A percentile compares a stretch with the other conserved stretches of the same genome.
Conservation (phyloP, 2,888 invertebrate species). For the Mechanitis mazaeus region DNA sequence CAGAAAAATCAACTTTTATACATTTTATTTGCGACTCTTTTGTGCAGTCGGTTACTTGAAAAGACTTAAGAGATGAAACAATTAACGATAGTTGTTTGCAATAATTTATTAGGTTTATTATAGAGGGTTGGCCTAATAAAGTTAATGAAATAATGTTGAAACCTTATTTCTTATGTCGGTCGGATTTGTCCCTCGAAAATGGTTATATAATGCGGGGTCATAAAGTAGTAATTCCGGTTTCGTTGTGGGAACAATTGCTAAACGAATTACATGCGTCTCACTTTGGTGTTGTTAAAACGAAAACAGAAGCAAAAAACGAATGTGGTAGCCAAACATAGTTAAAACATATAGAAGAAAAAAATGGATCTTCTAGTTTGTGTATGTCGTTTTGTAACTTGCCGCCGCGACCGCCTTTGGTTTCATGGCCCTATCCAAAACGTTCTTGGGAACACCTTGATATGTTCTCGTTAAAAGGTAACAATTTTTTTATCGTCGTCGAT, state of each 20-base stretch:
- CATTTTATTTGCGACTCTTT: too few relatives aligned
- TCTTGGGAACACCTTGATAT: constrained; percentile 23
- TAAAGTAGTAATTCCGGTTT: neutral
- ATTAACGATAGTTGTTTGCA: too few relatives aligned
- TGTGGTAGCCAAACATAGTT: constrained; percentile 27
- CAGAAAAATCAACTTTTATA: too few relatives aligned
- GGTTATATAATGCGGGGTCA: constrained; percentile 21
- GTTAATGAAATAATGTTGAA: too few relatives aligned
- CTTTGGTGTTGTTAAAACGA: constrained; percentile 26
- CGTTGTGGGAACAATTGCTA: constrained; percentile 1
- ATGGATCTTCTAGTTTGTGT: constrained; percentile 21
- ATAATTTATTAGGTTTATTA: too few relatives aligned
- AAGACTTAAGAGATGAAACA: too few relatives aligned
- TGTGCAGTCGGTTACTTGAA: too few relatives aligned
- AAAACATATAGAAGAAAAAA: constrained; percentile 21
- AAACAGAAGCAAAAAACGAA: constrained; percentile 16
- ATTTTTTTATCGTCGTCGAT: constrained; percentile 22
- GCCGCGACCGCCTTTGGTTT: constrained; percentile 20
- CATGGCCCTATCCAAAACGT: constrained; percentile 21
- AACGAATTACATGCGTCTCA: constrained; percentile 22
- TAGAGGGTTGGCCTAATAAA: too few relatives aligned
- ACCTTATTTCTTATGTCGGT: too few relatives aligned
- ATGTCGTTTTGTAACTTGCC: constrained; percentile 14
- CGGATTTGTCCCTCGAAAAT: too few relatives aligned
- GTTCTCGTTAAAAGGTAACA: constrained; percentile 10